These are phyloP conservation scores for Helleia helle DNA, from an alignment of 2,888 invertebrate species.

Conservation along the genomic window DNA sequence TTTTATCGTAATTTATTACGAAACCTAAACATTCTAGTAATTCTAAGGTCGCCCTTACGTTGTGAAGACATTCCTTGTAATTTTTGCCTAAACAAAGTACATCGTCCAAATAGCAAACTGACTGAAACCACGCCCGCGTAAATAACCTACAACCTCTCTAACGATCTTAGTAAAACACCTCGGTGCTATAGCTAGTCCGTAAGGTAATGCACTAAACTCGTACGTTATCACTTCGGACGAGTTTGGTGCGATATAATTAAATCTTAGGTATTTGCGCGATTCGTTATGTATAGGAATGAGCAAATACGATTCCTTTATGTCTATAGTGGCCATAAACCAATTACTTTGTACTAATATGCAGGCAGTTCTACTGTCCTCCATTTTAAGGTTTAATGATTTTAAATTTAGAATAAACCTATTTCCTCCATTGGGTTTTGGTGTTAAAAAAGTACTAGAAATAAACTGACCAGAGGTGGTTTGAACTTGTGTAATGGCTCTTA, in stretches of 20 bases:
- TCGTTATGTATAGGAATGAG: neutral
- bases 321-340: conserved; percentile 3
- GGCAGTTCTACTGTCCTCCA: conserved; percentile 18
- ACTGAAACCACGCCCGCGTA: neutral
- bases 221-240: neutral
- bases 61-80: neutral
- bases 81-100: neutral
- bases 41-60: neutral
- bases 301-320: neutral
- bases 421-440: no score
- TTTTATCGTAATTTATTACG: neutral
- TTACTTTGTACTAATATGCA: conserved; percentile 11
- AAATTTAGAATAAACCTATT: conserved; percentile 20
- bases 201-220: neutral
- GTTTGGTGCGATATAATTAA: no score
- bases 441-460: no score
- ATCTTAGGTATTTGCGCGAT: no score
- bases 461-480: no score
- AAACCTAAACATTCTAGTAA: neutral
- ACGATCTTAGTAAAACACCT: neutral
- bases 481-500: no score
- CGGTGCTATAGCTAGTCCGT: neutral
- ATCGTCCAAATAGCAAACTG: neutral
- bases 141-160: neutral
- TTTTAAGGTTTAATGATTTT: conserved; percentile 21